A percentile compares a stretch with the other conserved stretches of the same genome.
These are phyloP conservation scores for Pipistrellus nathusii DNA, from an alignment of 2,797 vertebrate genomes.

Conservation along the genomic window DNA sequence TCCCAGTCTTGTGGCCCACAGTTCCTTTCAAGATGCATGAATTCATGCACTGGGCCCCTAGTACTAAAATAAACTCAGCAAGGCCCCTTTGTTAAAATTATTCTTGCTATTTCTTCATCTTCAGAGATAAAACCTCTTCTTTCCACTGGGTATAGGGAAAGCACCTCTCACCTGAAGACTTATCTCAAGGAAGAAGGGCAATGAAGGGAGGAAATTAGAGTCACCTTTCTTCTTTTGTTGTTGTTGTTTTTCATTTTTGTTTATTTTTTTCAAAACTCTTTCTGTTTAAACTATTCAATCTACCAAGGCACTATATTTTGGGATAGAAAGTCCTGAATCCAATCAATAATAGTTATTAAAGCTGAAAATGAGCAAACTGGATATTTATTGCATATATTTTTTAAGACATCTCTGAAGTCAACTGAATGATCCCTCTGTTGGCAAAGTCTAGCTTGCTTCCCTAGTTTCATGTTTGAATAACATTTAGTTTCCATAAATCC, in stretches of 20 bases:
- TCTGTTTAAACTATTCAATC: neutral
- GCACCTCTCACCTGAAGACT: neutral
- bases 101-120: neutral
- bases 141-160: neutral
- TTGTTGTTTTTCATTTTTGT: too few relatives aligned
- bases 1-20: too few relatives aligned
- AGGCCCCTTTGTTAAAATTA: neutral
- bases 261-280: neutral
- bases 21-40: too few relatives aligned
- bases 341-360: neutral
- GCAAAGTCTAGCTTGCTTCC: neutral
- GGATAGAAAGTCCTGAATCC: neutral
- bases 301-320: neutral
- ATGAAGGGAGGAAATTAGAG: neutral
- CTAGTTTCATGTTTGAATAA: neutral
- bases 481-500: constrained; percentile 22
- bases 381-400: neutral
- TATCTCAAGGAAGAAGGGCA: neutral
- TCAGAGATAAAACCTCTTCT: neutral
- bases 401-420: neutral
- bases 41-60: too few relatives aligned
- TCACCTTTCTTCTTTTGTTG: neutral
- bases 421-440: neutral
- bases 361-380: neutral
- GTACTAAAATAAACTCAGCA: neutral